These are phyloP conservation scores for Dendropsophus ebraccatus DNA, from an alignment of 2,113 vertebrate genomes.

Conservation along the genomic window DNA sequence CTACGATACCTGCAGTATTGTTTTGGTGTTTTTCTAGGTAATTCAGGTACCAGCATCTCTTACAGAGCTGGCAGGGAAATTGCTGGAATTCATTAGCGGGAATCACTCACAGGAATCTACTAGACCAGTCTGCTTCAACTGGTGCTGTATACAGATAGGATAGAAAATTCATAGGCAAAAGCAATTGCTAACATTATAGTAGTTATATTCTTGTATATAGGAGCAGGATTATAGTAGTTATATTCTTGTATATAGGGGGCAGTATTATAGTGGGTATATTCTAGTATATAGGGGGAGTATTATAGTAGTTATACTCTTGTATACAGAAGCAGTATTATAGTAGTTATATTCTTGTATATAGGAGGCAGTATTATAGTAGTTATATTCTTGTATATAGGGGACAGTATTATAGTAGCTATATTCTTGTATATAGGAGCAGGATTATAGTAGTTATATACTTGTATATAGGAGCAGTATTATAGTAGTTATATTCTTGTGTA, in stretches of 20 bases:
- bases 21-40: background rate
- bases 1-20: background rate
- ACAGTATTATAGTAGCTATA: background rate
- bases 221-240: background rate
- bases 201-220: too few species aligned
- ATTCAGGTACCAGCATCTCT: background rate
- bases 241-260: background rate
- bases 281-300: background rate
- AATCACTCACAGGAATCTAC: background rate
- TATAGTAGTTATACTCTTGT: too few species aligned
- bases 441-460: conserved; percentile 7
- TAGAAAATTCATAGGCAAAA: background rate
- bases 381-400: background rate
- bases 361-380: background rate
- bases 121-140: background rate
- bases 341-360: background rate
- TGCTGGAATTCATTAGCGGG: background rate
- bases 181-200: too few species aligned
- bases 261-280: conserved; percentile 14
- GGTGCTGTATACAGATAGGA: too few species aligned
- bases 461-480: background rate
- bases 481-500: background rate
- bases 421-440: conserved; percentile 1
- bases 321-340: background rate
- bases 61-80: background rate